Conservation (phyloP, 2,888 invertebrate genomes). For the Ommatoiulus sabulosus region DNA sequence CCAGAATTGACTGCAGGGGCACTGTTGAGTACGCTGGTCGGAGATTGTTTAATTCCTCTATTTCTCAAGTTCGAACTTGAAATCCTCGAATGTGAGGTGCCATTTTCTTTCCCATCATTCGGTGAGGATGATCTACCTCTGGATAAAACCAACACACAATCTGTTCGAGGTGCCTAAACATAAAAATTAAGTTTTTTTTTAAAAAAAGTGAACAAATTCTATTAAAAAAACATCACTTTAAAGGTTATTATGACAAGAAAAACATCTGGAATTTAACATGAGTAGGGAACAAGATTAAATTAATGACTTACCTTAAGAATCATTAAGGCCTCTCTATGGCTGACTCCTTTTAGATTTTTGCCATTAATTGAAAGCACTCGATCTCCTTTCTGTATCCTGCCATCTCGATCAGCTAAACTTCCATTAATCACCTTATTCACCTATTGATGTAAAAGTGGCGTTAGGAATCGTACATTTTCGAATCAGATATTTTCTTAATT, state of each 20-base stretch:
- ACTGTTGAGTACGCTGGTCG: neutral
- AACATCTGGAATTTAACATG: too few relatives aligned
- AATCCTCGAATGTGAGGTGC: conserved; percentile 59
- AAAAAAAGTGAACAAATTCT: too few relatives aligned
- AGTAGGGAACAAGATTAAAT: neutral
- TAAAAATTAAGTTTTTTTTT: neutral
- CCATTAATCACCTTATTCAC: conserved; percentile 88
- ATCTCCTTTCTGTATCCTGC: conserved; percentile 86
- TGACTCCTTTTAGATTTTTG: conserved; percentile 82
- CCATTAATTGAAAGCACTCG: conserved; percentile 91
- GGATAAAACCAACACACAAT: conserved; percentile 82
- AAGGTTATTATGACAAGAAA: too few relatives aligned
- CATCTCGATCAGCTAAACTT: conserved; percentile 88
- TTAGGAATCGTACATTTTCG: too few relatives aligned
- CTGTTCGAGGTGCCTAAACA: conserved; percentile 79
- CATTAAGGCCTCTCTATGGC: conserved; percentile 87
- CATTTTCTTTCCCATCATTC: conserved; percentile 60
- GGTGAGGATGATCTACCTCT: conserved; percentile 69
- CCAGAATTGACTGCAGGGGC: neutral
- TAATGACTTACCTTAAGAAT: conserved; percentile 79
- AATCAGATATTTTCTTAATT: too few relatives aligned
- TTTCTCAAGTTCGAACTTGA: conserved; percentile 47
- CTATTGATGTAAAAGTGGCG: conserved; percentile 68
- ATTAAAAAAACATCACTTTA: too few relatives aligned
- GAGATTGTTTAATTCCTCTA: conserved; percentile 34